Evolutionary conservation across 64 coral and sea anemone species (phyloP).

Genomic region (Cladopsammia gracilis): DNA sequence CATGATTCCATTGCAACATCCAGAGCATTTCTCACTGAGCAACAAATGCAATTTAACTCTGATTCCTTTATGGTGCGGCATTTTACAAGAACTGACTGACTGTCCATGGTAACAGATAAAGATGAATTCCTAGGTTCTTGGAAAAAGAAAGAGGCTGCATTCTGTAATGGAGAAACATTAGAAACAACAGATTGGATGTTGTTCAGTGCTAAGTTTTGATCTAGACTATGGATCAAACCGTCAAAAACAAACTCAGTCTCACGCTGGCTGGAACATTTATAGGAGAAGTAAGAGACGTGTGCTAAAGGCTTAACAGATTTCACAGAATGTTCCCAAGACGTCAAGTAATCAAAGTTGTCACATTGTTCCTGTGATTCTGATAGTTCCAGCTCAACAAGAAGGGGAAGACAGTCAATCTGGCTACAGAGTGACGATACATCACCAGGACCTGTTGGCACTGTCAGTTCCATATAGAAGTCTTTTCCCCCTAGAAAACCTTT

Average conservation of each 20-base stretch:
- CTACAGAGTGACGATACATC: neutral
- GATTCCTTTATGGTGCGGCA: neutral
- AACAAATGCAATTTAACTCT: neutral
- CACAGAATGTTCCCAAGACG: neutral
- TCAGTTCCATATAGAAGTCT: neutral
- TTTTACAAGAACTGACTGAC: neutral
- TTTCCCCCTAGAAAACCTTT: neutral
- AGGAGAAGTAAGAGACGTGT: constrained; percentile 9
- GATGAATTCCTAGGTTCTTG: neutral
- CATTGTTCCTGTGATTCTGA: neutral
- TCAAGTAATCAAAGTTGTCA: neutral
- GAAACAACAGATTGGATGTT: neutral
- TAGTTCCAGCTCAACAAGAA: neutral
- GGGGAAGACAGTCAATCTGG: neutral
- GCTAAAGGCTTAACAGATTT: neutral
- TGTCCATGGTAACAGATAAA: neutral
- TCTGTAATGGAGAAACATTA: neutral
- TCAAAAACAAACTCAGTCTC: constrained; percentile 6
- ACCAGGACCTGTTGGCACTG: neutral
- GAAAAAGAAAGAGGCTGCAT: neutral
- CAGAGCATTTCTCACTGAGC: neutral
- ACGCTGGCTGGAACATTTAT: neutral
- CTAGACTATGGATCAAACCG: neutral
- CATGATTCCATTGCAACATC: neutral
- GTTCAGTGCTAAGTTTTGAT: neutral